Base-by-base conservation (phyloP, 2,113 vertebrate genomes). In the Carassius carassius region DNA sequence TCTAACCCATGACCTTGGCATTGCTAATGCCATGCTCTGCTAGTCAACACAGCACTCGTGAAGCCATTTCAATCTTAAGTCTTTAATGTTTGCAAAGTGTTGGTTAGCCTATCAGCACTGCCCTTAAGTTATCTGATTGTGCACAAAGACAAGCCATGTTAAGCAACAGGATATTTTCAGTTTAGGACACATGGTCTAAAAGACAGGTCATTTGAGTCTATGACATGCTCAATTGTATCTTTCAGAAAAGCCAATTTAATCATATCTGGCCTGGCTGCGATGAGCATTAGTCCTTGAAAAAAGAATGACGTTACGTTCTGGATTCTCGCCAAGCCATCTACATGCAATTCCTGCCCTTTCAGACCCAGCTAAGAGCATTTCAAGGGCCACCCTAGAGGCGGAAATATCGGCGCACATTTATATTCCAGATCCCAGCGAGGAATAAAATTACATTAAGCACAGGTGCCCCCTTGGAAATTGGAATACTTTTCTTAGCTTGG, bases 251-350 rank as follows among this genome's bases (percentile, higher is more conserved):
- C 62, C 16, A 21, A 17, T 78, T 90, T 80, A 84, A 85, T 87
- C 78, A 78, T 58, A 84, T 74, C 35, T 49, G 69, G 35, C 41
- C 63, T 41, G 23, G 82, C 14, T 32, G 44, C 25, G 56, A 78
- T 49, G 60, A 23, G 35, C 78, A 32, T 70, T 25, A 80, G 58
- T 78, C 54, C 85, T 75, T 86, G 84, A 78, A 63, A 84, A 67
- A 51, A 69, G 70, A n/a, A 25, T 78, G 82, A 81, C 84, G 70
- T 80, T n/a, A 56, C n/a, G 21, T 58, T 65, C 12, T 84, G 87
- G 84, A 54, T 3, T 21, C 9, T 16, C 3, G 41, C 78, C 87
- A 86, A 82, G 80, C 62, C 81, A 85, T 51, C 23, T 11, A 70
- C 67, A 79, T 79, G 47, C 32, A 9, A 70, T 67, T 44, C 13